Base-by-base conservation (phyloP, 2,888 invertebrate species). In the Sminthurinus aureus region DNA sequence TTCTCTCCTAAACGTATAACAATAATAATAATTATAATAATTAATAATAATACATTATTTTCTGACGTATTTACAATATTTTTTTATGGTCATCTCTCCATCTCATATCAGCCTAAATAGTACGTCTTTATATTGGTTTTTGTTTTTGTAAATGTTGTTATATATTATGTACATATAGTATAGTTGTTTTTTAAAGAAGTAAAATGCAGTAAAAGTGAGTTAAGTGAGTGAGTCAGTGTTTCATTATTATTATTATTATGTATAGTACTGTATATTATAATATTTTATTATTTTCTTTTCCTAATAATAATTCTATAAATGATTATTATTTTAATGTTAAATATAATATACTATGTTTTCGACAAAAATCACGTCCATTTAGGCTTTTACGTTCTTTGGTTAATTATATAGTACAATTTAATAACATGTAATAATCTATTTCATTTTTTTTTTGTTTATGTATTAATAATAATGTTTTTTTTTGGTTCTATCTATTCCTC, bases 311-410 rank as follows among this genome's bases (percentile, higher is more conserved):
- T 15, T 58, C 13, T 58, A 58, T 58, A 58, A 58, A 58, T 77
- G 50, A 13, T 58, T 24, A 24, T 24, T 24, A 24, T 51, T 12
- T 77, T 52, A 20, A 77, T 58, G 18, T 18, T 12, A 38, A 38
- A 38, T 6, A 38, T 38, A 38, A 38, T 38, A 6, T 38, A 38
- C 38, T 4, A 38, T 38, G 38, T 22, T 66, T 50, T 69, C 24
- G 69, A 79, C 67, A 79, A 79, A 79, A 79, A 69, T 79, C 79
- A 79, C 79, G 69, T 38, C 71, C 80, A 80, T 71, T 80, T 80
- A 80, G 80, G 80, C 80, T 80, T 80, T 71, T 52, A 26, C 18
- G 66, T 78, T 64, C 66, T 80, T 80, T 80, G 80, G 80, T 80
- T 71, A 73, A 22, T 71, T 52, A 69, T 50, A 8, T 80, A 20